A percentile compares a stretch with the other conserved stretches of the same genome.
These are phyloP conservation scores for Stomatorhinus ivindoensis DNA, from an alignment of 2,113 vertebrate genomes.

Conservation along the genomic window DNA sequence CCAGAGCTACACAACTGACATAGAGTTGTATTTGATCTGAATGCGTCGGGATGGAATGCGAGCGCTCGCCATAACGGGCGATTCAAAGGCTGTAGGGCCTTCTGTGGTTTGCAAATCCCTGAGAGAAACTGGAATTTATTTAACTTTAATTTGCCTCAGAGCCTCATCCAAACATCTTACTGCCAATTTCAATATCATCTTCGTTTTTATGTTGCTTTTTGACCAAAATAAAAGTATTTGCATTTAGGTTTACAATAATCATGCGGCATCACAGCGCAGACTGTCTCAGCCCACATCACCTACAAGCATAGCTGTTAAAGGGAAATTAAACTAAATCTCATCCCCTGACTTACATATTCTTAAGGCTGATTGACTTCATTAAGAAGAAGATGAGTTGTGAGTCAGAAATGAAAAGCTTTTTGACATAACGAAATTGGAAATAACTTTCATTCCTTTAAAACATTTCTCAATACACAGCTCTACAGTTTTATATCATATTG, in stretches of 20 bases:
- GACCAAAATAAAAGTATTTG: not conserved
- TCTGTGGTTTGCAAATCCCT: not conserved
- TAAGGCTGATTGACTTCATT: slow-evolving; percentile 62
- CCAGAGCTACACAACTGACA: not conserved
- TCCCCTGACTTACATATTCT: slow-evolving; percentile 12
- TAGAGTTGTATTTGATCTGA: not conserved
- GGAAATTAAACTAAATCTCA: slow-evolving; percentile 6
- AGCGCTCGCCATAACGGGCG: not conserved
- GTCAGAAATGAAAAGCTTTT: slow-evolving; percentile 44
- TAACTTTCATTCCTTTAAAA: slow-evolving; percentile 66
- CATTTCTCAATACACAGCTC: slow-evolving; percentile 74
- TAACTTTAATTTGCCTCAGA: slow-evolving; percentile 13
- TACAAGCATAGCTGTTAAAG: slow-evolving; percentile 34
- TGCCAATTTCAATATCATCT: not conserved
- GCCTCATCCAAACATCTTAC: not conserved
- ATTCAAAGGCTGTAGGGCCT: not conserved
- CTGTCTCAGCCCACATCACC: slow-evolving; percentile 30
- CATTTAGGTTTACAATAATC: not conserved
- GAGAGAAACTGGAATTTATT: slow-evolving; percentile 21
- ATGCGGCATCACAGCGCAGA: not conserved
- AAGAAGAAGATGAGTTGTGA: slow-evolving; percentile 38
- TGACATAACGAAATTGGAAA: slow-evolving; percentile 61
- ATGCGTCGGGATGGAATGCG: not conserved
- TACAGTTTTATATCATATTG: slow-evolving; percentile 95
- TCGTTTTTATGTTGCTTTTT: not conserved